Base-by-base conservation (phyloP, 2,888 invertebrate species). In the Rhorus exstirpatorius region DNA sequence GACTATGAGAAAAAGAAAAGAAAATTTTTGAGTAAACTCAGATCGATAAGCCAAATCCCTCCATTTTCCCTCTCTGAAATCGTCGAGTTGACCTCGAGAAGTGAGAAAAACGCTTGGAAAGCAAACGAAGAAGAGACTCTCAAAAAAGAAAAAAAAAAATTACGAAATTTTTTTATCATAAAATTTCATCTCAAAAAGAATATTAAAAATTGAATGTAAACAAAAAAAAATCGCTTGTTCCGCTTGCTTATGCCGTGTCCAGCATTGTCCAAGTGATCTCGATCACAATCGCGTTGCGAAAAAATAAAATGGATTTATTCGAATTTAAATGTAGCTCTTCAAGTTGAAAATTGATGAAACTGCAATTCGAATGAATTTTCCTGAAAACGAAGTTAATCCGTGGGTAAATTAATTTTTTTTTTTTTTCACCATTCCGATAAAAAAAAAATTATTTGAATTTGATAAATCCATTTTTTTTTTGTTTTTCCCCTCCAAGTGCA, bases 141-240 rank as follows among this genome's bases (percentile, higher is more conserved):
- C 1, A 10, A 4, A 46, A 74, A 12, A n/a, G n/a, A n/a, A n/a
- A n/a, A n/a, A n/a, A n/a, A n/a, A n/a, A n/a, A n/a, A n/a, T n/a
- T n/a, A n/a, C 6, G 3, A 35, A 3, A 17, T 46, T 58, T 71
- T 41, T 70, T 21, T 14, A 7, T 12, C 0, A 10, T 71, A 2
- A 10, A n/a, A 4, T 44, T 10, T 6, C 10, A 49, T 49, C 19
- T 17, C 7, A 49, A 49, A 6, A 14, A 49, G 12, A 49, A n/a
- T n/a, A n/a, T 55, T 55, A 35, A 17, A 31, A 21, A 41, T 17
- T 4, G 7, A 24, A 60, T n/a, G 6, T 12, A n/a, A 26, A 51
- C 1, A 10, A 31, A 26, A 1, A 21, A 19, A 12, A 35, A n/a
- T 19, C 26, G 74, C 83, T 89, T 89, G 83, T 87, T 78, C n/a